A percentile compares a stretch with the other conserved stretches of the same genome.
These are phyloP conservation scores for Drosophila sechellia DNA, from an alignment of 1,140 invertebrate species.

Conservation along the genomic window DNA sequence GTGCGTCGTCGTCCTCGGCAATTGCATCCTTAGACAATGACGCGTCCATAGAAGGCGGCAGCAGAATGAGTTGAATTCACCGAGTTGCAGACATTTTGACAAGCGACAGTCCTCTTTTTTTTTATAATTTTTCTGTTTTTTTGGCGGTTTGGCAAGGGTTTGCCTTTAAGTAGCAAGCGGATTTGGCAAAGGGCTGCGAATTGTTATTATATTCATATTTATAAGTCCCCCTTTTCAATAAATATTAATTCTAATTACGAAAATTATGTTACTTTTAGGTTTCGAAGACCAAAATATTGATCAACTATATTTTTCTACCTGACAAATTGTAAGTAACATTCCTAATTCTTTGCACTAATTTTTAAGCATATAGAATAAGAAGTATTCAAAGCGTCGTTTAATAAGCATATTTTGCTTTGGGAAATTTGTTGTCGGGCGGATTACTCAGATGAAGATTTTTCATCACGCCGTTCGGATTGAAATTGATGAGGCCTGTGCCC, in stretches of 20 bases:
- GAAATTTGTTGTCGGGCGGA: conserved; percentile 5
- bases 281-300: neutral
- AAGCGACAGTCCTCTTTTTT: conserved; percentile 24
- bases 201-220: conserved; percentile 20
- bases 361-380: neutral
- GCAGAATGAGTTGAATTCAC: conserved; percentile 22
- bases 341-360: too few species aligned
- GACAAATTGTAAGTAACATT: conserved; percentile 9
- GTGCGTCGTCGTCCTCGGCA: conserved; percentile 52
- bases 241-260: neutral
- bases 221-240: neutral
- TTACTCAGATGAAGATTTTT: conserved; percentile 30
- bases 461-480: conserved; percentile 29
- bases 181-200: conserved; percentile 30
- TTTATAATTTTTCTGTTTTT: conserved; percentile 11
- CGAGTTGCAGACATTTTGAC: conserved; percentile 52
- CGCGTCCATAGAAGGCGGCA: conserved; percentile 30
- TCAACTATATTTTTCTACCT: neutral
- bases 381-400: neutral
- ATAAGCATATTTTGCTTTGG: neutral
- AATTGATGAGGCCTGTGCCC: conserved; percentile 41
- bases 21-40: conserved; percentile 66
- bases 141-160: conserved; percentile 22
- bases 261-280: neutral
- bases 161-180: conserved; percentile 36